phyloP scores from a whole-genome alignment of 2,888 invertebrate species.

The Stramonita haemastoma region DNA sequence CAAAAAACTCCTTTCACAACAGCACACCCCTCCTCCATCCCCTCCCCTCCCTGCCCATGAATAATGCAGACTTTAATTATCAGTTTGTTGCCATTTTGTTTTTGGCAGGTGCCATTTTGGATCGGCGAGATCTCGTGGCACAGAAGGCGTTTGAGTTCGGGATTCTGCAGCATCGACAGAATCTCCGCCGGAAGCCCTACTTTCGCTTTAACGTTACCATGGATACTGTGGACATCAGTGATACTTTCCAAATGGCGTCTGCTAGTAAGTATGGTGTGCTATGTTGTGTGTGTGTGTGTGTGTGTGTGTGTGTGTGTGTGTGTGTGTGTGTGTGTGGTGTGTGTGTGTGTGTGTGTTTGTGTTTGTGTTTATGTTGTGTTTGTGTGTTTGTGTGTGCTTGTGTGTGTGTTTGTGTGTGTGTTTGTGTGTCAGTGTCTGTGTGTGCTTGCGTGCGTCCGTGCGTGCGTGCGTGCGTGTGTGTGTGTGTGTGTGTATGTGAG shows the following conservation, averaged over 20 bases:
- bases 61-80: constrained; percentile 21
- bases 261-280: constrained; percentile 49
- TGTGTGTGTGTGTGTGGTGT: constrained; percentile 1
- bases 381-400: not conserved
- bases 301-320: constrained; percentile 13
- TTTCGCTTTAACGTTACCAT: constrained; percentile 52
- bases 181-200: constrained; percentile 43
- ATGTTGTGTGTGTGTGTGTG: not conserved
- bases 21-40: too few species aligned
- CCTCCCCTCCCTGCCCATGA: not conserved
- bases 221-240: constrained; percentile 50
- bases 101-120: constrained; percentile 62
- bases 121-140: constrained; percentile 52
- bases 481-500: not conserved
- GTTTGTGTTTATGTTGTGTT: not conserved
- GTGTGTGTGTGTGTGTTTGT: not conserved
- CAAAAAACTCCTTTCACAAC: not conserved
- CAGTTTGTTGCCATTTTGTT: not conserved
- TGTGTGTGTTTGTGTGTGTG: not conserved
- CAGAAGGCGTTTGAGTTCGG: constrained; percentile 59
- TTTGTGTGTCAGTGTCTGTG: not conserved
- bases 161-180: constrained; percentile 46
- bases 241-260: constrained; percentile 54
- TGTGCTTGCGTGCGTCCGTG: not conserved
- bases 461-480: not conserved